Percentiles rank a stretch among this genome's conserved stretches.
Evolutionary conservation across 2,113 vertebrate genomes (phyloP).

Genomic region (Balaenoptera acutorostrata): DNA sequence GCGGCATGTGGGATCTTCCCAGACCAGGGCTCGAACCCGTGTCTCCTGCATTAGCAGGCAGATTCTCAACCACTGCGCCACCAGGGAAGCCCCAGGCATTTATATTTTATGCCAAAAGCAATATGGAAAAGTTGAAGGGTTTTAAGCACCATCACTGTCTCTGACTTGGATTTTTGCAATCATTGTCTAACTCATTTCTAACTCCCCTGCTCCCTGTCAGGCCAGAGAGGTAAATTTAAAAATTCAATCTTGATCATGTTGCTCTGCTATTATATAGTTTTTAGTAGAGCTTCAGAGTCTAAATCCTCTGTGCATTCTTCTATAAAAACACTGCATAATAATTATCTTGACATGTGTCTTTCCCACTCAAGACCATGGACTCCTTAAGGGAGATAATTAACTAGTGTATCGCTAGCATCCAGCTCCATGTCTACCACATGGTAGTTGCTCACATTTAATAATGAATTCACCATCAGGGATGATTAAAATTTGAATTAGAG

Average conservation of each 20-base stretch:
- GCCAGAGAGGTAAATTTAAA: neutral
- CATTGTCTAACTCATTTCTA: neutral
- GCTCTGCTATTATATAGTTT: neutral
- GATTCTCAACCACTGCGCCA: no score
- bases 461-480: neutral
- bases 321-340: neutral
- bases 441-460: neutral
- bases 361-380: neutral
- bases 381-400: neutral
- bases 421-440: neutral
- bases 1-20: no score
- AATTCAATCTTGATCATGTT: neutral
- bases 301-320: neutral
- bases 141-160: neutral
- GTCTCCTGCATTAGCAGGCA: no score
- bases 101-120: neutral
- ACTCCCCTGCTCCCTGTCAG: neutral
- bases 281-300: neutral
- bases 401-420: neutral
- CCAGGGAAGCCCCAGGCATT: no score
- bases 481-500: constrained; percentile 34
- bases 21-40: no score
- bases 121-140: neutral
- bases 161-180: neutral
- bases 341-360: neutral